Percentiles rank a stretch among this genome's conserved stretches.
phyloP scores from a whole-genome alignment of 2,113 vertebrate species.

The Pandion haliaetus region DNA sequence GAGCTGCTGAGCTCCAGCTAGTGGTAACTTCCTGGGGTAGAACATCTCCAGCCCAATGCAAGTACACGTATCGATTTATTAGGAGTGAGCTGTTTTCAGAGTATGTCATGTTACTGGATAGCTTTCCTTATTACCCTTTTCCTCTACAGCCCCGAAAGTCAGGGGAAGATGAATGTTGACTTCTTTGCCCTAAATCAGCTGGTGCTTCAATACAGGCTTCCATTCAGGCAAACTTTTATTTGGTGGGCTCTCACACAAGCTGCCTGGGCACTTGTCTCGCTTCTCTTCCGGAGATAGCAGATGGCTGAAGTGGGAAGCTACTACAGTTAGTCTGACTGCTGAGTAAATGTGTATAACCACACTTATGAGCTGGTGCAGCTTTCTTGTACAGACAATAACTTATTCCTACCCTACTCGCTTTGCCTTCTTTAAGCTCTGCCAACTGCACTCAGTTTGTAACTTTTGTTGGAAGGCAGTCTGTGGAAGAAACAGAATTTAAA shows the following conservation, averaged over 20 bases:
- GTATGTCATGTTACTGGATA: neutral
- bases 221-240: neutral
- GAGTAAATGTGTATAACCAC: conserved; percentile 31
- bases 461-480: neutral
- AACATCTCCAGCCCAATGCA: rapidly evolving
- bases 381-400: conserved; percentile 39
- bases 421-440: conserved; percentile 2
- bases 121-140: neutral
- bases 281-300: neutral
- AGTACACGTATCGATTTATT: neutral
- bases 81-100: neutral
- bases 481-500: neutral
- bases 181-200: neutral
- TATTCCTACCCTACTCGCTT: neutral
- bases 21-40: neutral
- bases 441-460: neutral
- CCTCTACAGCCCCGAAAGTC: neutral
- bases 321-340: conserved; percentile 50
- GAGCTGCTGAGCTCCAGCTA: neutral
- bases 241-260: neutral
- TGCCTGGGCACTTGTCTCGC: neutral
- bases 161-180: neutral
- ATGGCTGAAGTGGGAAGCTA: conserved; percentile 59
- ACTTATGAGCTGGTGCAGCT: neutral
- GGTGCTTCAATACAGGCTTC: neutral